phyloP scores from a whole-genome alignment of 2,113 vertebrate species.

The Spea bombifrons region DNA sequence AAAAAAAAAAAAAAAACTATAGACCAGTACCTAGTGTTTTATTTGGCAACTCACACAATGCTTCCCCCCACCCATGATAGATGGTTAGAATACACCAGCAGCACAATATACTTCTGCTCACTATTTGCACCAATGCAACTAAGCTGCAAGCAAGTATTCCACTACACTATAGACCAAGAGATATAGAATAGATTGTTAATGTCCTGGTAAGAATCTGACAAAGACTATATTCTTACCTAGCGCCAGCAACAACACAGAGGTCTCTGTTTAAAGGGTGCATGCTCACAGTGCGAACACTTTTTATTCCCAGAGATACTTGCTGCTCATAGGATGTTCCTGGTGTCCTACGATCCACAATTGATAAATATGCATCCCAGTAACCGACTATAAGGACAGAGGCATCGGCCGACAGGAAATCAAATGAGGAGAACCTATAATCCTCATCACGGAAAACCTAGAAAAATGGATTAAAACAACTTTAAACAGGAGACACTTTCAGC shows the following conservation, averaged over 20 bases:
- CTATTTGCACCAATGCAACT: too few relatives aligned
- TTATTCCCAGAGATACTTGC: conserved; percentile 58
- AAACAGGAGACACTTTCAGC: neutral
- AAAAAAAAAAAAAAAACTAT: too few relatives aligned
- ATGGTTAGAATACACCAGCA: too few relatives aligned
- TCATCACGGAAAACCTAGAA: conserved; percentile 72
- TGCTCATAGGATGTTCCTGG: conserved; percentile 66
- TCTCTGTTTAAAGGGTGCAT: conserved; percentile 79
- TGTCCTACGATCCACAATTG: conserved; percentile 77
- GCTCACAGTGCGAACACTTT: conserved; percentile 67
- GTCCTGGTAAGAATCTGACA: too few relatives aligned
- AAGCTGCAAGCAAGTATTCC: too few relatives aligned
- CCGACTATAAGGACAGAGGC: conserved; percentile 70
- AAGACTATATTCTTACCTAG: conserved; percentile 57
- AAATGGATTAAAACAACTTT: neutral
- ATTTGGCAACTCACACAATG: too few relatives aligned
- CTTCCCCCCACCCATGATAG: too few relatives aligned
- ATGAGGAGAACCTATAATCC: conserved; percentile 64
- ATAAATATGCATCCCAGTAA: conserved; percentile 64
- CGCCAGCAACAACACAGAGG: conserved; percentile 76
- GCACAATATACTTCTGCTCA: too few relatives aligned
- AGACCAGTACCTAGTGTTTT: too few relatives aligned
- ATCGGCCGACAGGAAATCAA: conserved; percentile 76
- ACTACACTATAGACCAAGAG: too few relatives aligned
- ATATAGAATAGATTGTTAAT: too few relatives aligned